Evolutionary conservation across 2,888 invertebrate species (phyloP).

Genomic region (Hydroisotoma schaefferi): DNA sequence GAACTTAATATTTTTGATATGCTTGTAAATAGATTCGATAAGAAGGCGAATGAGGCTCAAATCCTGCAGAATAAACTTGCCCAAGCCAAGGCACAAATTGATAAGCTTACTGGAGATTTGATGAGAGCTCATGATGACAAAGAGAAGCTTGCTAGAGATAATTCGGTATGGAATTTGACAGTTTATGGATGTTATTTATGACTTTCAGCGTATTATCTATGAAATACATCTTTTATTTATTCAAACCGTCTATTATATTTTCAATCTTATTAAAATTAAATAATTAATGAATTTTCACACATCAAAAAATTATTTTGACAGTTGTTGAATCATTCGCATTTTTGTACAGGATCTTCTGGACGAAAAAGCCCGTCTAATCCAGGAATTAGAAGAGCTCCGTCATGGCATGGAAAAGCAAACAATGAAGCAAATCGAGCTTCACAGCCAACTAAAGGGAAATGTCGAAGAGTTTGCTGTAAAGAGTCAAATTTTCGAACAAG

Average conservation of each 20-base stretch:
- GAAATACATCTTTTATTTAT: neutral
- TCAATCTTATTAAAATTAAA: neutral
- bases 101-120: constrained; percentile 35
- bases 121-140: constrained; percentile 37
- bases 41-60: constrained; percentile 36
- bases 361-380: constrained; percentile 35
- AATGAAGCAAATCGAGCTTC: constrained; percentile 40
- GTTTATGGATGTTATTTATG: neutral
- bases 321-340: neutral
- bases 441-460: constrained; percentile 36
- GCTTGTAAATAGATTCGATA: constrained; percentile 42
- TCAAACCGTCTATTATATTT: neutral
- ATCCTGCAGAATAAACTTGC: constrained; percentile 32
- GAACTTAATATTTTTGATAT: too few species aligned
- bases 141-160: constrained; percentile 32
- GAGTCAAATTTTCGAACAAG: constrained; percentile 41
- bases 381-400: constrained; percentile 35
- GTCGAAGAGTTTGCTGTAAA: constrained; percentile 41
- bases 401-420: constrained; percentile 35
- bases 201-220: neutral
- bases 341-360: constrained; percentile 35
- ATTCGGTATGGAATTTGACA: constrained; percentile 23
- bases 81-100: constrained; percentile 35
- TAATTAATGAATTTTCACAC: neutral
- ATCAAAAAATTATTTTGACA: neutral